Evolutionary conservation across 2,797 vertebrate species (phyloP).

Genomic region (Crocidura indochinensis): DNA sequence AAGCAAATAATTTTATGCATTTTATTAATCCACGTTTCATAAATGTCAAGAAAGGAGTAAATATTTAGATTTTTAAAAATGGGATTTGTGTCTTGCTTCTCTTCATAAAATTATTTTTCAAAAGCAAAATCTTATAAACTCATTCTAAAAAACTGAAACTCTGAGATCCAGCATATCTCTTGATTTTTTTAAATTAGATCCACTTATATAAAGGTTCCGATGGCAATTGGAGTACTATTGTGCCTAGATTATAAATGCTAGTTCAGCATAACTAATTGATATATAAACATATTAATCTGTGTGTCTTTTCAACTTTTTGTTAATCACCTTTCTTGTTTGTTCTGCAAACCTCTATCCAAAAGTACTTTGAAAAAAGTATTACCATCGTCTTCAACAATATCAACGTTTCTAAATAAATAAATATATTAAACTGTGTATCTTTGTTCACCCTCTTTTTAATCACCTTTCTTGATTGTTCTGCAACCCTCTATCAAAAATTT

Average conservation of each 20-base stretch:
- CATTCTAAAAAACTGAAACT: neutral
- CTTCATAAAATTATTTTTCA: conserved; percentile 1
- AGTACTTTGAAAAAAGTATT: no score
- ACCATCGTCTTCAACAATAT: no score
- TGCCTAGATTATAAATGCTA: no score
- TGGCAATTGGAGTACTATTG: neutral
- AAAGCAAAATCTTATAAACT: conserved; percentile 43
- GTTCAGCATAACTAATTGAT: neutral
- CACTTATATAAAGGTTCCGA: neutral
- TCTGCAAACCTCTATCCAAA: neutral
- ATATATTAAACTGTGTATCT: neutral
- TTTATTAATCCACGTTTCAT: neutral
- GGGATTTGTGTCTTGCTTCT: neutral
- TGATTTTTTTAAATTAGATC: conserved; percentile 31
- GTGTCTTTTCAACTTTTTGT: neutral
- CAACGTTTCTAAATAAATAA: neutral
- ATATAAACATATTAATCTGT: neutral
- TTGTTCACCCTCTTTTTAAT: neutral
- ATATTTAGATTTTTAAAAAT: neutral
- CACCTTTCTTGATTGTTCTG: neutral
- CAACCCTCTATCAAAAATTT: neutral
- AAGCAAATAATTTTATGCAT: conserved; percentile 5
- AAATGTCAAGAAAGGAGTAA: neutral
- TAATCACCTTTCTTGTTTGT: neutral
- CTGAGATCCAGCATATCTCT: neutral